Base-by-base conservation (phyloP, 2,113 vertebrate genomes). In the Notothenia coriiceps region DNA sequence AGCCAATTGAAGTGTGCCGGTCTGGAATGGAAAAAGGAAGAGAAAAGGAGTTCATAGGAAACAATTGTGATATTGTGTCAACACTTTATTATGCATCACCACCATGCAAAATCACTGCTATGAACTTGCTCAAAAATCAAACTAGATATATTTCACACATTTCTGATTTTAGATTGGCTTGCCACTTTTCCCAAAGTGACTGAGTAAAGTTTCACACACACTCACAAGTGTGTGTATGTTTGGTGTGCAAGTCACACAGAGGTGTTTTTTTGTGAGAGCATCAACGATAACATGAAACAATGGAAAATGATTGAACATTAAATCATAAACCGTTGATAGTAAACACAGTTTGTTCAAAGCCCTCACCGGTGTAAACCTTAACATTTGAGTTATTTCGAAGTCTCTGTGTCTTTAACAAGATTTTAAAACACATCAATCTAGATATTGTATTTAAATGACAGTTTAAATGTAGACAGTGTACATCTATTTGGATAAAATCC, bases 81-180 rank as follows among this genome's bases (percentile, higher is more conserved):
- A 90, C 89, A 92, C 84, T 94, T 93, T 93, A 93, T 93, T 93
- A 92, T 93, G 88, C 87, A 89, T 89, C 90, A 91, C 87, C 88
- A 86, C 77, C 89, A 93, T 92, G 92, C 91, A 90, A 93, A 93
- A 89, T 86, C 90, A 93, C 90, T 88, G 84, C 87, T 91, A 92
- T 91, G 87, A 93, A 93, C 89, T 90, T 88, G 77, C 86, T 88
- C 57, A 85, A 87, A 91, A 91, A 86, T 91, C 87, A 89, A 90
- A 87, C 84, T 86, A 87, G 78, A 90, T 90, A 91, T 86, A 90
- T 88, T 90, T 91, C 82, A 93, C 90, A 93, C 86, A 85, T 91
- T 91, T 90, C 88, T 90, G 77, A 87, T 86, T 91, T 93, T 76
- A 88, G 80, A 90, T 88, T 87, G 86, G 87, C 89, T 87, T 69